Percentiles rank a stretch among this genome's conserved stretches.
Conservation (phyloP, 2,113 vertebrate genomes). For the Catagonus wagneri region DNA sequence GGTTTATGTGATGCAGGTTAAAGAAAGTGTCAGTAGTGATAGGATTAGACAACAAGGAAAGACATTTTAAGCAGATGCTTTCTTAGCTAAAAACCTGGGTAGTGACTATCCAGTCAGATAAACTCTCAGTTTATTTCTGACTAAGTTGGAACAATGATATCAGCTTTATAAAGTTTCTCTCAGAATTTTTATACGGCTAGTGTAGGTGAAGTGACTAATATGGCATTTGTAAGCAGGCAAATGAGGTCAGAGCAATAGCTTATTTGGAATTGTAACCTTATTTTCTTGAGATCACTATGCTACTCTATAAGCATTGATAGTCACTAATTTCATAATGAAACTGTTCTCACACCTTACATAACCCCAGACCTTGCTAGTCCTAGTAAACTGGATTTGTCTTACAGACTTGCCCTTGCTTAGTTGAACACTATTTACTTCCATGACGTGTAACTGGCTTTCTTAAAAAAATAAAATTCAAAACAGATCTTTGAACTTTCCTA, state of each 20-base stretch:
- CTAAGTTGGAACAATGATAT: not conserved
- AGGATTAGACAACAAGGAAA: not conserved
- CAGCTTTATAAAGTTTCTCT: not conserved
- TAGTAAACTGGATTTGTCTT: not conserved
- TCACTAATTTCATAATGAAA: not conserved
- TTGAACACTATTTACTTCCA: not conserved
- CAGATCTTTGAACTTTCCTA: not conserved
- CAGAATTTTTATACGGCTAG: not conserved
- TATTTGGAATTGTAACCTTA: not conserved
- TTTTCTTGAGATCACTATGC: not conserved
- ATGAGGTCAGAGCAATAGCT: not conserved
- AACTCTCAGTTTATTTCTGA: not conserved
- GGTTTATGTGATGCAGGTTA: too few relatives aligned
- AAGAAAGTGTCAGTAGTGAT: not conserved
- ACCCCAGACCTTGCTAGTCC: not conserved
- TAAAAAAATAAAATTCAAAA: not conserved
- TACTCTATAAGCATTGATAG: not conserved
- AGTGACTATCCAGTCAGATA: not conserved
- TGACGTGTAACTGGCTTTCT: not conserved
- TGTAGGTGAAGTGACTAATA: not conserved
- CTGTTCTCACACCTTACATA: not conserved
- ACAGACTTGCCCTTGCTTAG: not conserved
- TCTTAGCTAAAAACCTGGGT: not conserved
- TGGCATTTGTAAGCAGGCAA: not conserved
- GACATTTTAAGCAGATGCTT: not conserved